A percentile compares a stretch with the other conserved stretches of the same genome.
Evolutionary conservation across 2,113 vertebrate species (phyloP).

Genomic region (Elgaria multicarinata): DNA sequence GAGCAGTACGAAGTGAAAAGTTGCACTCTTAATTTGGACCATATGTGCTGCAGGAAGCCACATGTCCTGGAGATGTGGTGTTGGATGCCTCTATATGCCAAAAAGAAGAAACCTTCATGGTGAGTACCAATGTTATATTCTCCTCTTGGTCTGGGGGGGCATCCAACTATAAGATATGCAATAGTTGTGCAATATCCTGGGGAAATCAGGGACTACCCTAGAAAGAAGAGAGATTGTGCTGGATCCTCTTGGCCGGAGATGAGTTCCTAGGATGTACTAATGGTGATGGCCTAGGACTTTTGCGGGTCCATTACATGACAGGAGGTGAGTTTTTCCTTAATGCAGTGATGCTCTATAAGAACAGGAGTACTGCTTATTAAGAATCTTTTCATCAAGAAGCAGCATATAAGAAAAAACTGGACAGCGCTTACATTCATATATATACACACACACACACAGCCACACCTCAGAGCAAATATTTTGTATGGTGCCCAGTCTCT

Average conservation of each 20-base stretch:
- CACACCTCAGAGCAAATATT: neutral
- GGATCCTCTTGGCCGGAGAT: neutral
- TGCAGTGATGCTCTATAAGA: no score
- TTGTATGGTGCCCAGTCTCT: neutral
- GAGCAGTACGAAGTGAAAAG: neutral
- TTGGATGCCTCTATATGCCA: neutral
- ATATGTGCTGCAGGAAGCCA: neutral
- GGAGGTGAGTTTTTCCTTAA: no score
- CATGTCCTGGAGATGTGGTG: neutral
- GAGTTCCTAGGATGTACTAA: neutral
- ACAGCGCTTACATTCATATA: neutral
- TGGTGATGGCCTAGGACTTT: neutral
- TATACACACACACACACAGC: neutral
- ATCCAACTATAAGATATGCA: neutral
- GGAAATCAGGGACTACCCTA: neutral
- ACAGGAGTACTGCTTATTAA: neutral
- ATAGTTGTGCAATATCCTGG: neutral
- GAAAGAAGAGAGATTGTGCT: neutral
- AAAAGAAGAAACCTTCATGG: neutral
- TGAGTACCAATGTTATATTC: neutral
- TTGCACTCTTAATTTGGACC: no score
- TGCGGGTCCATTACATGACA: no score
- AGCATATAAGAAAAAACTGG: neutral
- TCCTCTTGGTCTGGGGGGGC: neutral
- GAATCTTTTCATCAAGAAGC: neutral